phyloP scores from a whole-genome alignment of 2,113 vertebrate species.

The Ranitomeya variabilis region DNA sequence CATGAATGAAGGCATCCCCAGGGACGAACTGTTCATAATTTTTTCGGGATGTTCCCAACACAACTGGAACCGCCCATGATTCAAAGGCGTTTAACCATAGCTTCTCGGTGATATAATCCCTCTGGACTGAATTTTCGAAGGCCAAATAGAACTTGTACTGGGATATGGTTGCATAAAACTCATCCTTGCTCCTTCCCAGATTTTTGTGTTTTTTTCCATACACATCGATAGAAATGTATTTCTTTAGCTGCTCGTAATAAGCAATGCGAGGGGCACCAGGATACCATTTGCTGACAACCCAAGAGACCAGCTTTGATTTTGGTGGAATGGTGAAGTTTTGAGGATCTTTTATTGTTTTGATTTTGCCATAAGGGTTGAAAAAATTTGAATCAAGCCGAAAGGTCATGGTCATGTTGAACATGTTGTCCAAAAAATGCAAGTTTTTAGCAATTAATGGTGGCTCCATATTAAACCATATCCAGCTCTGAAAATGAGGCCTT shows the following conservation, averaged over 20 bases:
- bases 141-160: slow-evolving; percentile 73
- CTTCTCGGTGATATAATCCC: slow-evolving; percentile 80
- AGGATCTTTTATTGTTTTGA: background rate
- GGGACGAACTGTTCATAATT: slow-evolving; percentile 73
- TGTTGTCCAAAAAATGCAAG: background rate
- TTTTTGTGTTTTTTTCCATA: slow-evolving; percentile 62
- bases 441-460: slow-evolving; percentile 19
- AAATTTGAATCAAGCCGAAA: slow-evolving; percentile 34
- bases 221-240: slow-evolving; percentile 64
- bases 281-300: slow-evolving; percentile 70
- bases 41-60: slow-evolving; percentile 71
- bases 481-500: background rate
- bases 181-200: slow-evolving; percentile 40
- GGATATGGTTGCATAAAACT: slow-evolving; percentile 29
- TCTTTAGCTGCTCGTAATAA: slow-evolving; percentile 65
- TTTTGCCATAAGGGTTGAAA: background rate
- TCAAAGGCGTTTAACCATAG: slow-evolving; percentile 73
- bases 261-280: slow-evolving; percentile 57
- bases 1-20: slow-evolving; percentile 75
- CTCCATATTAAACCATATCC: slow-evolving; percentile 35
- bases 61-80: slow-evolving; percentile 68
- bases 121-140: slow-evolving; percentile 77
- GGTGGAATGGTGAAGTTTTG: slow-evolving; percentile 1
- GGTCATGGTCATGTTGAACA: slow-evolving; percentile 33
- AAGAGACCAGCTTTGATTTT: slow-evolving; percentile 62